These are phyloP conservation scores for Psilanteris sp. DNA, from an alignment of 1,140 invertebrate genomes.

Conservation along the genomic window DNA sequence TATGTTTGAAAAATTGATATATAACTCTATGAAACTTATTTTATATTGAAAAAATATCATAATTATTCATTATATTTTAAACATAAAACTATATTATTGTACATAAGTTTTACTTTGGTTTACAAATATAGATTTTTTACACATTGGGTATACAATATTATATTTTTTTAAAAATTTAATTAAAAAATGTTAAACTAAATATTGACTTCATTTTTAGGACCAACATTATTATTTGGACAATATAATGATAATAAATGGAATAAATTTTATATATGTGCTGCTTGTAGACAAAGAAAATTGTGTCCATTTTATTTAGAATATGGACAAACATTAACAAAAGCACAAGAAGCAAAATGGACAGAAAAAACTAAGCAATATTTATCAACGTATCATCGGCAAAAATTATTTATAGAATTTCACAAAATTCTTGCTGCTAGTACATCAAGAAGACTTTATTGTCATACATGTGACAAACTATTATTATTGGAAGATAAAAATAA, in stretches of 20 bases:
- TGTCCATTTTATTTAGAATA: conserved; percentile 85
- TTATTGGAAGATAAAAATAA: conserved; percentile 72
- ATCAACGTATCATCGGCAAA: conserved; percentile 78
- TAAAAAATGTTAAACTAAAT: no score
- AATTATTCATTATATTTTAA: no score
- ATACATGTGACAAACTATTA: conserved; percentile 83
- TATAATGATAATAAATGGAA: conserved; percentile 74
- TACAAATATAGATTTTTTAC: no score
- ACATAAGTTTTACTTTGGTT: no score
- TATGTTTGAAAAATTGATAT: no score
- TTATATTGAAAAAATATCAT: no score
- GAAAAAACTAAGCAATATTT: conserved; percentile 78
- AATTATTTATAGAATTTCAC: conserved; percentile 79
- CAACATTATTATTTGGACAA: conserved; percentile 85
- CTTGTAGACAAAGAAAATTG: conserved; percentile 86
- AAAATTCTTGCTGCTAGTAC: conserved; percentile 67
- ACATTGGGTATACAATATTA: no score
- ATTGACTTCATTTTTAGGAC: conserved; percentile 78
- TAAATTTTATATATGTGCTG: conserved; percentile 89
- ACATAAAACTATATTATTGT: no score
- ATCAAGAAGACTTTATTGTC: conserved; percentile 81
- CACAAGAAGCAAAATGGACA: conserved; percentile 79
- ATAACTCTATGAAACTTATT: no score
- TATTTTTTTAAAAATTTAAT: no score
- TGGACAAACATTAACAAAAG: conserved; percentile 79